phyloP scores from a whole-genome alignment of 2,888 invertebrate genomes.

The Trichopria drosophilae region DNA sequence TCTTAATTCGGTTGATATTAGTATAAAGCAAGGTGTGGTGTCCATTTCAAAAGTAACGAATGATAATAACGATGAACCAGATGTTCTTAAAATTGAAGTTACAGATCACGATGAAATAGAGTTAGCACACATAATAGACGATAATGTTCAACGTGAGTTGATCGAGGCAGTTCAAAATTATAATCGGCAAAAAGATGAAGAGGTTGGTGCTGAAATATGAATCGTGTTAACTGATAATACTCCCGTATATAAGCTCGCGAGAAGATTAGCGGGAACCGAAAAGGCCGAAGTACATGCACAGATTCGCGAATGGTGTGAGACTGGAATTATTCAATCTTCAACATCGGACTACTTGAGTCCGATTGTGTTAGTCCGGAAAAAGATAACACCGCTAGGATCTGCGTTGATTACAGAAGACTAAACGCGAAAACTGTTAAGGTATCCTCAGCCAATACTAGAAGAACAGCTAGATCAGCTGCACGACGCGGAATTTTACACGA shows the following conservation, averaged over 20 bases:
- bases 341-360: slow-evolving; percentile 37
- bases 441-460: slow-evolving; percentile 40
- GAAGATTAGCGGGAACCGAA: slow-evolving; percentile 16
- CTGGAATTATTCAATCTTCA: slow-evolving; percentile 33
- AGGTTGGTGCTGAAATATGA: slow-evolving; percentile 19
- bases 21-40: too few species aligned
- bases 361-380: slow-evolving; percentile 36
- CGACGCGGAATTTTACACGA: too few species aligned
- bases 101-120: too few species aligned
- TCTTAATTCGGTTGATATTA: too few species aligned
- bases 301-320: too few species aligned
- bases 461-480: too few species aligned
- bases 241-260: slow-evolving; percentile 9
- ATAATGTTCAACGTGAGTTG: too few species aligned
- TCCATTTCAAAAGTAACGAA: too few species aligned
- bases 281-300: slow-evolving; percentile 25
- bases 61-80: too few species aligned
- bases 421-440: slow-evolving; percentile 35
- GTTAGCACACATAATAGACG: too few species aligned
- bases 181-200: slow-evolving; percentile 19
- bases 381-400: slow-evolving; percentile 32
- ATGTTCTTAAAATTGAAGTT: too few species aligned
- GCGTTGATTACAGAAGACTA: slow-evolving; percentile 38
- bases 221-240: slow-evolving; percentile 18
- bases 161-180: too few species aligned